Conservation (phyloP, 2,113 vertebrate species). For the Alligator sinensis region DNA sequence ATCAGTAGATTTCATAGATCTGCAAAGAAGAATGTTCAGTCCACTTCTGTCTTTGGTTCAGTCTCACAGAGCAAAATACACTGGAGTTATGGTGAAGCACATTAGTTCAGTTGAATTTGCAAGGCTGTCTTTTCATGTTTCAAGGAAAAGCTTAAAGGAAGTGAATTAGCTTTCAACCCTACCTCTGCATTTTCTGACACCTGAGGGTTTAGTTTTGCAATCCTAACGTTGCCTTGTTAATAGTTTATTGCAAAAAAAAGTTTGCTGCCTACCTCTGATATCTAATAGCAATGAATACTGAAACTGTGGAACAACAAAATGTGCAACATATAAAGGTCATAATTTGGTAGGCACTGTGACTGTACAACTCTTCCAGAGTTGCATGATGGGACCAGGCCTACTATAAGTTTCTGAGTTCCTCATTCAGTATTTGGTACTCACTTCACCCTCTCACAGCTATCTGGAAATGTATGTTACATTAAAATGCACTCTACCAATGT, state of each 20-base stretch:
- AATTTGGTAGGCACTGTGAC: not conserved
- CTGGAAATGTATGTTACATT: not conserved
- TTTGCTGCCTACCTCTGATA: not conserved
- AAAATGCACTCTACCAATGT: not conserved
- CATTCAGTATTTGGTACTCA: not conserved
- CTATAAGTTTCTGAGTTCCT: not conserved
- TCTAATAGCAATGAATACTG: not conserved
- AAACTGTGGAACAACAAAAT: not conserved
- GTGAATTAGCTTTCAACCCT: not conserved
- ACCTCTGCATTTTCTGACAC: not conserved
- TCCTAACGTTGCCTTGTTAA: not conserved
- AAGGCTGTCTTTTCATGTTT: not conserved
- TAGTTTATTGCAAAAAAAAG: not conserved
- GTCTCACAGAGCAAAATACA: not conserved
- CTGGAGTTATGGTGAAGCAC: not conserved
- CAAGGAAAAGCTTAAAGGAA: not conserved
- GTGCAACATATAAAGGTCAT: not conserved
- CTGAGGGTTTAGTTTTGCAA: not conserved
- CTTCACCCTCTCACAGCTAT: not conserved
- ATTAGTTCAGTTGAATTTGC: not conserved
- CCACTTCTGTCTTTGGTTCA: fast-evolving
- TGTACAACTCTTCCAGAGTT: not conserved
- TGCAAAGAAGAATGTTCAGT: not conserved
- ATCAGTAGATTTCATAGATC: not conserved
- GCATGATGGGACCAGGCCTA: not conserved